Evolutionary conservation across 2,888 invertebrate genomes (phyloP).

Genomic region (Andrena bicolor): DNA sequence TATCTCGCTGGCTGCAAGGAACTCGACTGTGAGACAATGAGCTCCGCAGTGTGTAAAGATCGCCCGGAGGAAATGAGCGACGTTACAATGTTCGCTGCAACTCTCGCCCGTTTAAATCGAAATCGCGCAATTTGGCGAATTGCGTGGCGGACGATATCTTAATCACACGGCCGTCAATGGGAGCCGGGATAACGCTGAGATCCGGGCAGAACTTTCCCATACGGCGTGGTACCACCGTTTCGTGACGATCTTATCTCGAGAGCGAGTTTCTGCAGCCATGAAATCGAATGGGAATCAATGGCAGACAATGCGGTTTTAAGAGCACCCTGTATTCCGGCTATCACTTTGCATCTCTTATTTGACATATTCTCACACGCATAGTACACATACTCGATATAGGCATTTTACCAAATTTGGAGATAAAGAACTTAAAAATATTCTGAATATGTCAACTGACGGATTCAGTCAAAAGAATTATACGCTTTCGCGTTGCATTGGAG

Average conservation of each 20-base stretch:
- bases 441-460: too few relatives aligned
- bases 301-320: conserved; percentile 47
- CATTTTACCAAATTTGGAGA: too few relatives aligned
- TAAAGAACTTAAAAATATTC: too few relatives aligned
- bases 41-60: neutral
- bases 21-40: conserved; percentile 19
- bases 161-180: conserved; percentile 51
- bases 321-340: conserved; percentile 5
- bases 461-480: too few relatives aligned
- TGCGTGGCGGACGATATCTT: conserved; percentile 47
- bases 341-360: neutral
- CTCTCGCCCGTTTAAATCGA: conserved; percentile 40
- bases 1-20: neutral
- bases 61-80: conserved; percentile 11
- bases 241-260: conserved; percentile 46
- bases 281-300: conserved; percentile 57
- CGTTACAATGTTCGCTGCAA: conserved; percentile 10
- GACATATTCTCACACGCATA: neutral
- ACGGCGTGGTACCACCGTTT: conserved; percentile 31
- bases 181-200: conserved; percentile 31
- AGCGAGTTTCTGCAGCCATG: conserved; percentile 48
- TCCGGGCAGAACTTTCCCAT: conserved; percentile 32
- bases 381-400: too few relatives aligned
- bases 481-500: neutral
- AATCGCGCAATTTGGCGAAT: conserved; percentile 52